Percentiles rank a stretch among this genome's conserved stretches.
Conservation (phyloP, 2,797 vertebrate species). For the Nannoperca australis region DNA sequence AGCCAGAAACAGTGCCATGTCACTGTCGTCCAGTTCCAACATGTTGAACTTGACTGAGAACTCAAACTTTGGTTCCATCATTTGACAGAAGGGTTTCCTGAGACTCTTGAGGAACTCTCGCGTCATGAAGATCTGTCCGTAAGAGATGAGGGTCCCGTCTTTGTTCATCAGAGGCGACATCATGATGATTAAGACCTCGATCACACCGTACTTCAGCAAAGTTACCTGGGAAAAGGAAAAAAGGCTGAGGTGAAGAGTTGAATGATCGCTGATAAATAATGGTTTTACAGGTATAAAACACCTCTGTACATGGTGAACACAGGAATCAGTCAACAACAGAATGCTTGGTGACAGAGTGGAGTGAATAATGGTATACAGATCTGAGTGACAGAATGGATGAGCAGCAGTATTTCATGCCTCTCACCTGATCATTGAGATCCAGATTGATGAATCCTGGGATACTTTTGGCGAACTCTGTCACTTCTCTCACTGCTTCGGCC, state of each 20-base stretch:
- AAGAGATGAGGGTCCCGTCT: conserved; percentile 95
- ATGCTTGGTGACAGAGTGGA: background rate
- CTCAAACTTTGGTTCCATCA: conserved; percentile 99
- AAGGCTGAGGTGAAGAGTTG: background rate
- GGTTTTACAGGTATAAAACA: background rate
- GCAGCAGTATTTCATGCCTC: background rate
- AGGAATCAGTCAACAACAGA: background rate
- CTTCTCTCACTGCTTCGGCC: conserved; percentile 95
- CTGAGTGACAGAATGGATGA: background rate
- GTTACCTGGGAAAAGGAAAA: conserved; percentile 86
- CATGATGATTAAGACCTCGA: conserved; percentile 97
- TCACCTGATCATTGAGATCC: conserved; percentile 96
- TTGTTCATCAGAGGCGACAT: conserved; percentile 99
- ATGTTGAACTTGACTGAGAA: conserved; percentile 98
- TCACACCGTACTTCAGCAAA: conserved; percentile 96
- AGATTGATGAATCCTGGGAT: conserved; percentile 96
- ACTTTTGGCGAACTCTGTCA: conserved; percentile 97
- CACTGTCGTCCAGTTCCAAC: conserved; percentile 97
- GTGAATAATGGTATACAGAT: background rate
- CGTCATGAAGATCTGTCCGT: conserved; percentile 98
- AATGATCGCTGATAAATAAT: background rate
- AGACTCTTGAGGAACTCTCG: conserved; percentile 98
- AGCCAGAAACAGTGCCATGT: conserved; percentile 97
- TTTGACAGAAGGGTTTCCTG: conserved; percentile 95
- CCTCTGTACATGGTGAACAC: background rate